Conservation (phyloP, 2,888 invertebrate genomes). For the Pegoplata infirma region DNA sequence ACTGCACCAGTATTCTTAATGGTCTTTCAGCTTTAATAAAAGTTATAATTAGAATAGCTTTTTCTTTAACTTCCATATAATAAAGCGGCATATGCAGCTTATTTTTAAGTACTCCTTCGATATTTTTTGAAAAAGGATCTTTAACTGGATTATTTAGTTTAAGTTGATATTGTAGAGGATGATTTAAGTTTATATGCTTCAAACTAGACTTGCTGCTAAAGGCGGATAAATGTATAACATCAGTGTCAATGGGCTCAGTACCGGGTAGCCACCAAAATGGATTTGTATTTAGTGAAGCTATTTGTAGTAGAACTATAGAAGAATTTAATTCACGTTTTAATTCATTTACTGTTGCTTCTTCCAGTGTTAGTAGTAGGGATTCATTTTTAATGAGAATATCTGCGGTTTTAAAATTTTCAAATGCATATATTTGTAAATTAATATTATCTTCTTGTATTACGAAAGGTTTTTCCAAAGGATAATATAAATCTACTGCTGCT, state of each 20-base stretch:
- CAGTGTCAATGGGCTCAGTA: slow-evolving; percentile 52
- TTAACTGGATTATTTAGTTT: neutral
- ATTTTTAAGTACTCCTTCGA: slow-evolving; percentile 52
- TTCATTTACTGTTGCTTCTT: slow-evolving; percentile 17
- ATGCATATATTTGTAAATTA: slow-evolving; percentile 32
- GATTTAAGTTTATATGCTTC: neutral
- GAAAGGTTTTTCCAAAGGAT: slow-evolving; percentile 39
- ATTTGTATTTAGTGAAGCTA: slow-evolving; percentile 52
- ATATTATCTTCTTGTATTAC: slow-evolving; percentile 16
- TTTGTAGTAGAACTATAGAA: slow-evolving; percentile 44
- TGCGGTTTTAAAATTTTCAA: slow-evolving; percentile 27
- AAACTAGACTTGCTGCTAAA: slow-evolving; percentile 40
- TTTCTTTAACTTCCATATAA: slow-evolving; percentile 54
- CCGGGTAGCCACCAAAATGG: slow-evolving; percentile 71
- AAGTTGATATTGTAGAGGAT: slow-evolving; percentile 55
- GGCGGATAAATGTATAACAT: slow-evolving; percentile 62
- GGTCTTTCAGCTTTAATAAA: slow-evolving; percentile 48
- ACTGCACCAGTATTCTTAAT: too few relatives aligned
- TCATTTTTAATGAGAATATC: slow-evolving; percentile 3
- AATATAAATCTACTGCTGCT: slow-evolving; percentile 47
- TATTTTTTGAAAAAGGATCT: neutral
- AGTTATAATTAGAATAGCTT: slow-evolving; percentile 62
- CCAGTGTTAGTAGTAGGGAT: slow-evolving; percentile 14
- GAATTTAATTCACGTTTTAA: slow-evolving; percentile 10
- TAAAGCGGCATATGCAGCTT: slow-evolving; percentile 65